Conservation (phyloP, 2,888 invertebrate species). For the Eurytoma adleriae region DNA sequence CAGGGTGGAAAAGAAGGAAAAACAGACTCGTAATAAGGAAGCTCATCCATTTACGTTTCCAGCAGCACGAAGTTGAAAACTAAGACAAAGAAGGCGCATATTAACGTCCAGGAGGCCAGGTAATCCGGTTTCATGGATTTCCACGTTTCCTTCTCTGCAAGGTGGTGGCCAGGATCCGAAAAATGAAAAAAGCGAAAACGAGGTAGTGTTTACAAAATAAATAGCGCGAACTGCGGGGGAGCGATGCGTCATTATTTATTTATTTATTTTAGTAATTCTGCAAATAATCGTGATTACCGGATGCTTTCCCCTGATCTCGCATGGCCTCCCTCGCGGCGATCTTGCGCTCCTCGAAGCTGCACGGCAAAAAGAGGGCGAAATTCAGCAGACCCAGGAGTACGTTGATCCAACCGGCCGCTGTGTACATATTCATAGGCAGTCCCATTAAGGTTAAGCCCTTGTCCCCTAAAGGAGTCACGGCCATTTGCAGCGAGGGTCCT, state of each 20-base stretch:
- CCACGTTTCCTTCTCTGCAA: slow-evolving; percentile 84
- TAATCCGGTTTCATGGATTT: slow-evolving; percentile 85
- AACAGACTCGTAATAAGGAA: slow-evolving; percentile 5
- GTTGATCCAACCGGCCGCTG: slow-evolving; percentile 91
- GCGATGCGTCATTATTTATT: slow-evolving; percentile 6
- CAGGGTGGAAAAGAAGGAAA: slow-evolving; percentile 7
- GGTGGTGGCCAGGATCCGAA: neutral
- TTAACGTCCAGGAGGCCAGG: slow-evolving; percentile 86
- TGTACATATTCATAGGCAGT: slow-evolving; percentile 89
- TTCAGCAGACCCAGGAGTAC: slow-evolving; percentile 85
- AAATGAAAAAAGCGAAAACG: slow-evolving; percentile 13
- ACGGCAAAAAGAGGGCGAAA: slow-evolving; percentile 85
- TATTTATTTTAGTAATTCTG: neutral
- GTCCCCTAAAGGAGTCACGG: slow-evolving; percentile 86
- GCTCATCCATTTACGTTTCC: slow-evolving; percentile 81
- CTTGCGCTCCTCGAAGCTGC: slow-evolving; percentile 85
- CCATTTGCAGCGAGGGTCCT: slow-evolving; percentile 90
- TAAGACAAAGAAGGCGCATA: slow-evolving; percentile 88
- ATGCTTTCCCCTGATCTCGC: slow-evolving; percentile 83
- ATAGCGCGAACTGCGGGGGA: neutral
- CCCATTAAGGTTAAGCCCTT: slow-evolving; percentile 80
- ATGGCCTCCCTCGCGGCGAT: slow-evolving; percentile 89
- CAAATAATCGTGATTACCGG: slow-evolving; percentile 74
- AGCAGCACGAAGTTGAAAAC: slow-evolving; percentile 92
- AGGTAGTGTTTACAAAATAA: slow-evolving; percentile 14